Conservation (phyloP, 1,140 invertebrate genomes). For the Psix sp. region DNA sequence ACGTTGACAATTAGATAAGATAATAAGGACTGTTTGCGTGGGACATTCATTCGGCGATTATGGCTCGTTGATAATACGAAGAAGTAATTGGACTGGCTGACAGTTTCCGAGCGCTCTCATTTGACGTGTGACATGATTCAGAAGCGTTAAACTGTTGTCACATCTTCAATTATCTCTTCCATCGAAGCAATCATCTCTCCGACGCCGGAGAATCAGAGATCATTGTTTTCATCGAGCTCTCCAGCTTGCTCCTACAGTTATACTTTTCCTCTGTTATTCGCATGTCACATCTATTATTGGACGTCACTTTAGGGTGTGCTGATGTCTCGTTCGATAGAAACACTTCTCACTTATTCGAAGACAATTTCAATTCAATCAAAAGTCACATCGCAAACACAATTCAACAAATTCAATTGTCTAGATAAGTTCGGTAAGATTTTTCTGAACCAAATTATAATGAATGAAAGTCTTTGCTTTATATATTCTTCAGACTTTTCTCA, state of each 20-base stretch:
- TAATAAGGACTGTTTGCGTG: conserved; percentile 61
- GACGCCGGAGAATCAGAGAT: conserved; percentile 60
- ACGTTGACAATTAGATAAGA: conserved; percentile 43
- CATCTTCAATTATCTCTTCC: conserved; percentile 74
- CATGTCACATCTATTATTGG: conserved; percentile 31
- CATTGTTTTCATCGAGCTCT: conserved; percentile 43
- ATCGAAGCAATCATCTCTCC: conserved; percentile 68
- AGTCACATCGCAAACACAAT: too few relatives aligned
- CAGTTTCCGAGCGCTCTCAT: conserved; percentile 74
- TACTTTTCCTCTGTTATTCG: conserved; percentile 44
- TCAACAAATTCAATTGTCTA: too few relatives aligned
- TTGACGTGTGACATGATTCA: conserved; percentile 77
- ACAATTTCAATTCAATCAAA: too few relatives aligned
- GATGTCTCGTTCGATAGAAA: too few relatives aligned
- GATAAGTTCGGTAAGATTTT: conserved; percentile 32
- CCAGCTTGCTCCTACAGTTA: conserved; percentile 34
- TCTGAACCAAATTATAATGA: neutral
- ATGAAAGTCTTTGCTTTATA: neutral
- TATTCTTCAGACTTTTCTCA: neutral
- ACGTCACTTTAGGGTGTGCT: too few relatives aligned
- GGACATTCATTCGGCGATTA: conserved; percentile 59
- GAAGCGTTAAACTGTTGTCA: conserved; percentile 75
- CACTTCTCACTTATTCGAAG: too few relatives aligned
- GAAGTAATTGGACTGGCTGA: conserved; percentile 72
- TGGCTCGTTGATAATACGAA: conserved; percentile 67